A percentile compares a stretch with the other conserved stretches of the same genome.
These are phyloP conservation scores for Pocota personata DNA, from an alignment of 2,888 invertebrate species.

Conservation along the genomic window DNA sequence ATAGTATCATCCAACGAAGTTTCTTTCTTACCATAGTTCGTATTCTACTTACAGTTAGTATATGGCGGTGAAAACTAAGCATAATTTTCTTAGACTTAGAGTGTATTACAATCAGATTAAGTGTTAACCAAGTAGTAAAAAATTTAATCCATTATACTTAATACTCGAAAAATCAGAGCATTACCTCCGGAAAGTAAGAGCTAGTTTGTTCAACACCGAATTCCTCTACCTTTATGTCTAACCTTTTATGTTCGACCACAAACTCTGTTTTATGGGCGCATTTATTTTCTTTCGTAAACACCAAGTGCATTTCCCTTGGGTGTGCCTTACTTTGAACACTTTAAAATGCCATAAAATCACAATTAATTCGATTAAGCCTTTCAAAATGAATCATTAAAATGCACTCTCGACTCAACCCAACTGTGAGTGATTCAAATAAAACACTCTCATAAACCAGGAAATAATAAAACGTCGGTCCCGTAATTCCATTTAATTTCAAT, in stretches of 20 bases:
- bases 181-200: too few relatives aligned
- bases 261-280: background rate
- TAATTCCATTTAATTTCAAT: constrained; percentile 4
- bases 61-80: too few relatives aligned
- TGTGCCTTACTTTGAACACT: background rate
- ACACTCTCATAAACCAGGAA: background rate
- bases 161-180: too few relatives aligned
- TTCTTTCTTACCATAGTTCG: too few relatives aligned
- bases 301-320: background rate
- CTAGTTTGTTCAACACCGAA: too few relatives aligned
- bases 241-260: background rate
- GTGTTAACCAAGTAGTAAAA: too few relatives aligned
- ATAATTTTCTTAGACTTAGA: too few relatives aligned
- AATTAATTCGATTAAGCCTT: background rate
- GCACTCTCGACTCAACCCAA: background rate
- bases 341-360: background rate
- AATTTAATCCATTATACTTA: too few relatives aligned
- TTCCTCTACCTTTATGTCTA: background rate
- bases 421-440: background rate
- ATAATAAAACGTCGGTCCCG: background rate
- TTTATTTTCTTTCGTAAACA: background rate
- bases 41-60: too few relatives aligned
- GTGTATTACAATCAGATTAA: too few relatives aligned
- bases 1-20: too few relatives aligned
- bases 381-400: background rate